These are phyloP conservation scores for Cyprinodon tularosa DNA, from an alignment of 2,113 vertebrate genomes.

Conservation along the genomic window DNA sequence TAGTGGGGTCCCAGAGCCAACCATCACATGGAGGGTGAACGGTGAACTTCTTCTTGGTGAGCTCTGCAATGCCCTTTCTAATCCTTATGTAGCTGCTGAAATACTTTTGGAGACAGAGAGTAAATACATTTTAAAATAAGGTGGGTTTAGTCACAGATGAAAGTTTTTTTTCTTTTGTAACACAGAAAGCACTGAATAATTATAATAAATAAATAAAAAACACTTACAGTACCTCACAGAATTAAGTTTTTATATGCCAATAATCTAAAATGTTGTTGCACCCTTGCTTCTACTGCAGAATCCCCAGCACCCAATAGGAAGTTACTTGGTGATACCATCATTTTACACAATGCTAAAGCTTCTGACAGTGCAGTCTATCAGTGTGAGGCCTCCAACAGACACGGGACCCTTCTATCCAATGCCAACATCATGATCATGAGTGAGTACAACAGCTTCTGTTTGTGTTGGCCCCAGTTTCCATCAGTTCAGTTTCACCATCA, in stretches of 20 bases:
- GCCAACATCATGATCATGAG: conserved; percentile 92
- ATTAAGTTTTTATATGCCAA: too few relatives aligned
- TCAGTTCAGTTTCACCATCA: not conserved
- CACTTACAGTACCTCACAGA: too few relatives aligned
- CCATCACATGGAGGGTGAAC: conserved; percentile 87
- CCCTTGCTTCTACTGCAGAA: conserved; percentile 58
- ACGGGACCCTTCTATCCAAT: conserved; percentile 88
- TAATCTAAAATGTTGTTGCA: not conserved
- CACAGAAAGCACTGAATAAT: too few relatives aligned
- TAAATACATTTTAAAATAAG: too few relatives aligned
- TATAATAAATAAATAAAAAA: not conserved
- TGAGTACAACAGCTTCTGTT: conserved; percentile 66
- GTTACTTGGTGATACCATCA: conserved; percentile 76
- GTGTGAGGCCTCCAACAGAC: conserved; percentile 90
- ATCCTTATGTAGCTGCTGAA: not conserved
- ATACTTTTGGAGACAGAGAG: not conserved
- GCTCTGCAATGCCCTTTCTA: conserved; percentile 35
- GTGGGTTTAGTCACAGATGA: too few relatives aligned
- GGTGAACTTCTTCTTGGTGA: conserved; percentile 83
- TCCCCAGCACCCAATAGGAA: conserved; percentile 68
- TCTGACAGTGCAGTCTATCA: conserved; percentile 92
- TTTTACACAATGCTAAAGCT: conserved; percentile 82
- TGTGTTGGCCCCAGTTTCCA: not conserved
- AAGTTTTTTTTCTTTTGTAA: too few relatives aligned
- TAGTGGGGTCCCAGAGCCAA: conserved; percentile 85